Evolutionary conservation across 1,140 invertebrate genomes (phyloP).

Genomic region (Leptinotarsa lineolata): DNA sequence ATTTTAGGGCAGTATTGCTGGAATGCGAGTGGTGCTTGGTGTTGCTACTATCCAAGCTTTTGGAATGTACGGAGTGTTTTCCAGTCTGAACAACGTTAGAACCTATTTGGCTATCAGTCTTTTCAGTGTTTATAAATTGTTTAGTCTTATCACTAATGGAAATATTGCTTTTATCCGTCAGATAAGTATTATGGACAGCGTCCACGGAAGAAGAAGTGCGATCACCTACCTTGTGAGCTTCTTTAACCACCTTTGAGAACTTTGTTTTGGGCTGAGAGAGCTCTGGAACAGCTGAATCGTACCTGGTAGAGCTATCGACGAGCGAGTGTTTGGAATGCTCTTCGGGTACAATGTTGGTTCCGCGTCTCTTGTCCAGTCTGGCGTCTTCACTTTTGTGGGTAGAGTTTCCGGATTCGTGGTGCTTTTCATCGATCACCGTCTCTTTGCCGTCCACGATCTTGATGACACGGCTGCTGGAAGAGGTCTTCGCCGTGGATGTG

Average conservation of each 20-base stretch:
- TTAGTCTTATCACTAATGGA: constrained; percentile 26
- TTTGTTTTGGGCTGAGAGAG: constrained; percentile 44
- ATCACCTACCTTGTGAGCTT: constrained; percentile 51
- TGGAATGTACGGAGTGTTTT: constrained; percentile 7
- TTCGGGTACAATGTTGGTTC: constrained; percentile 60
- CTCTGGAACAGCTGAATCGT: constrained; percentile 62
- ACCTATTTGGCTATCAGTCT: constrained; percentile 28
- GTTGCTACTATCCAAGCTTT: constrained; percentile 6
- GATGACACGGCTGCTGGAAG: constrained; percentile 62
- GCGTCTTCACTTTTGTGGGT: constrained; percentile 59
- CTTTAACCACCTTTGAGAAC: constrained; percentile 41
- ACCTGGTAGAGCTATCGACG: constrained; percentile 60
- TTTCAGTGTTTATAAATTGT: constrained; percentile 35
- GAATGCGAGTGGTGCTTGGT: constrained; percentile 10
- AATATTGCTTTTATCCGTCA: constrained; percentile 19
- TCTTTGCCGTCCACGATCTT: constrained; percentile 67
- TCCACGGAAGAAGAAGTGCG: constrained; percentile 33
- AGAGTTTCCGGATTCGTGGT: constrained; percentile 60
- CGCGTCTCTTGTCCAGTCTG: constrained; percentile 56
- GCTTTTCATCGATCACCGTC: constrained; percentile 61
- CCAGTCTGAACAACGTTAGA: neutral
- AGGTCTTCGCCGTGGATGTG: constrained; percentile 58
- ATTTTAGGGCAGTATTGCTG: neutral
- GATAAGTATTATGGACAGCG: constrained; percentile 21
- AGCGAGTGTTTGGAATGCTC: constrained; percentile 61